Base-by-base conservation (phyloP, 2,113 vertebrate species). In the Phycodurus eques region DNA sequence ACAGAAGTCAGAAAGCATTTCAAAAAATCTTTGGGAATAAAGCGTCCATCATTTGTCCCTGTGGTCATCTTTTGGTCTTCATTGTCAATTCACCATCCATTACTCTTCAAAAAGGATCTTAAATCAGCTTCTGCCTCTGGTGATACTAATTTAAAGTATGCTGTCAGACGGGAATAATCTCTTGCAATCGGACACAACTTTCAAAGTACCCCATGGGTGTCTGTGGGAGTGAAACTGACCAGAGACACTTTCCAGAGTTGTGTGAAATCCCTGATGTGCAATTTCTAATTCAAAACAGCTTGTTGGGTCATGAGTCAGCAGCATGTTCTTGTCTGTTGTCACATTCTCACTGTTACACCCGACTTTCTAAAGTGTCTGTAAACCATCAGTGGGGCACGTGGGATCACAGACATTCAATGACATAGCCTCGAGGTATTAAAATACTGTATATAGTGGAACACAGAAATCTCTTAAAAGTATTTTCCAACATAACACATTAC, bases 91-190 rank as follows among this genome's bases (percentile, higher is more conserved):
- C 14, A 76, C 78, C 47, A 78, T 59, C 62, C 70, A 70, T 75
- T 66, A 77, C 72, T 80, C 84, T 80, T 85, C 78, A 87, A 80
- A 39, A 85, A 53, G 62, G 56, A 35, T 83, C 67, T 64, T 15
- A 56, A 75, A 74, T 57, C 70, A 68, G 69, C 79, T 39, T n/a
- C 33, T 60, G 73, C 83, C 79, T 78, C 72, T 56, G 72, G 78
- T 60, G 80, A 76, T 76, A 5, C 78, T 85, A 79, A 82, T 84
- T 83, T 73, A 70, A 74, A 77, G 72, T 19, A 22, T 17, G 54
- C 62, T 68, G 49, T 83, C 81, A 76, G 69, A 9, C 70, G 79
- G 78, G 81, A 85, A 66, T 42, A 65, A 67, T 73, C 74, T 75
- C 74, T 43, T 53, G 46, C 70, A 67, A 47, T 47, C 76, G 60